Percentiles rank a stretch among this genome's conserved stretches.
Conservation (phyloP, 2,888 invertebrate genomes). For the Eupithecia subumbrata region DNA sequence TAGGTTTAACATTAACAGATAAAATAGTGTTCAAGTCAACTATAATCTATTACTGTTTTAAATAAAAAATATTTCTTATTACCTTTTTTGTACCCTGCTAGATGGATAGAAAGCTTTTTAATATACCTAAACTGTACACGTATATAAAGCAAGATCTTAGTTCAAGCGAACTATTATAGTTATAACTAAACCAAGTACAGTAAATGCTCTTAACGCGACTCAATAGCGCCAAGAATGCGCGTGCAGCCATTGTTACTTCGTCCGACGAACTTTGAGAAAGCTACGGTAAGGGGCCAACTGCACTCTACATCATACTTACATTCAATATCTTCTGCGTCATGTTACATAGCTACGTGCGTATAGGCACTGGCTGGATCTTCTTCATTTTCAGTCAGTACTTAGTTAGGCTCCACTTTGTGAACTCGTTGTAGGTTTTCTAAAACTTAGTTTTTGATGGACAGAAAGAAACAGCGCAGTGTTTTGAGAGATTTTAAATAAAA, state of each 20-base stretch:
- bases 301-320: slow-evolving; percentile 33
- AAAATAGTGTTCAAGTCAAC: no score
- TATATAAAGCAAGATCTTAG: neutral
- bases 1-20: no score
- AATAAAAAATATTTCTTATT: no score
- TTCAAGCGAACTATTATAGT: neutral
- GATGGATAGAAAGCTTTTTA: no score
- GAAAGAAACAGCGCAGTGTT: neutral
- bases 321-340: slow-evolving; percentile 1
- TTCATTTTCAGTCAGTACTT: neutral
- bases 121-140: neutral
- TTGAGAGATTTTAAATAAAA: neutral
- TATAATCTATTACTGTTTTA: no score
- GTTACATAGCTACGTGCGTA: neutral
- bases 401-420: no score
- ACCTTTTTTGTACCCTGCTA: no score
- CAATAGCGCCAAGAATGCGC: slow-evolving; percentile 60
- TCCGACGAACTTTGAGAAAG: slow-evolving; percentile 70
- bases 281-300: slow-evolving; percentile 48
- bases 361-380: neutral
- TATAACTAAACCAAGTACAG: slow-evolving; percentile 24
- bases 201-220: slow-evolving; percentile 57
- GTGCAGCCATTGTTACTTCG: slow-evolving; percentile 69
- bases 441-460: neutral
- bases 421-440: no score